A percentile compares a stretch with the other conserved stretches of the same genome.
Evolutionary conservation across 2,113 vertebrate species (phyloP).

Genomic region (Serilophus lunatus): DNA sequence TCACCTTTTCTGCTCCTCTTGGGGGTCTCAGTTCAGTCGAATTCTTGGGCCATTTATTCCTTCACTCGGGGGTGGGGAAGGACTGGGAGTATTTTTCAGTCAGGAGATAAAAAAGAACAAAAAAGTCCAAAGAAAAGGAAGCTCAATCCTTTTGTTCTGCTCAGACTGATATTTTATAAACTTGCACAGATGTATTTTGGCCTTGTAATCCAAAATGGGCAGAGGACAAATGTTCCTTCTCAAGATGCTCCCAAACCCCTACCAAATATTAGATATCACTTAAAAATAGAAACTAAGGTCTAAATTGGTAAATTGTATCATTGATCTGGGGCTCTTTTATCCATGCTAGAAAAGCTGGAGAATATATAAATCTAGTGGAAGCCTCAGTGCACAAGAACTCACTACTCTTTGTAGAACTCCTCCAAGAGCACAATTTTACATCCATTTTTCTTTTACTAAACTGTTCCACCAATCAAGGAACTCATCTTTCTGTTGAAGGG

Average conservation of each 20-base stretch:
- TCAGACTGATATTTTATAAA: background rate
- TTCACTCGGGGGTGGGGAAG: conserved; percentile 18
- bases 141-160: background rate
- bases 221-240: background rate
- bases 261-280: background rate
- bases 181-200: too few relatives aligned
- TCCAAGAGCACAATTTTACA: background rate
- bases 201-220: background rate
- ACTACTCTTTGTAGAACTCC: background rate
- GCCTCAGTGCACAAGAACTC: background rate
- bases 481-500: background rate
- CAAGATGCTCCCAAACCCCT: background rate
- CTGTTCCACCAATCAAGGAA: background rate
- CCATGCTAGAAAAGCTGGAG: background rate
- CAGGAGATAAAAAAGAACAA: background rate
- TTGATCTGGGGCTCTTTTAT: background rate
- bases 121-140: background rate
- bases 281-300: conserved; percentile 32
- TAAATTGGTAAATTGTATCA: conserved; percentile 3
- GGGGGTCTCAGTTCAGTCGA: background rate
- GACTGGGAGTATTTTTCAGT: background rate
- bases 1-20: conserved; percentile 10
- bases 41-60: conserved; percentile 17
- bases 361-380: background rate
- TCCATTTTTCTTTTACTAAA: background rate